Evolutionary conservation across 2,113 vertebrate genomes (phyloP).

Genomic region (Eulacestoma nigropectus): DNA sequence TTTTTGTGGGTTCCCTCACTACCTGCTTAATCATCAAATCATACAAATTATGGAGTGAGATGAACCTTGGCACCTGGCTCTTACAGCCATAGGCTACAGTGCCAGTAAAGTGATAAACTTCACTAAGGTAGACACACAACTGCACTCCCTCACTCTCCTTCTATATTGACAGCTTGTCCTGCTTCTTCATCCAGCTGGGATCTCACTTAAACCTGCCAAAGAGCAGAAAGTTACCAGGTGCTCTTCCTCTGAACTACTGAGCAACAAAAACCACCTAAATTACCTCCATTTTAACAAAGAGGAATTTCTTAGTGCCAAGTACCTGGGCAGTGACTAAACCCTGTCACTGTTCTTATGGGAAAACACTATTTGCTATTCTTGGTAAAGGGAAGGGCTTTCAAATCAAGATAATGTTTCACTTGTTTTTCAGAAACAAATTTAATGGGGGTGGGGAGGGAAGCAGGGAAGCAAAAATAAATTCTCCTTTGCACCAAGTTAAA

Average conservation of each 20-base stretch:
- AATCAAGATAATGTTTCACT: conserved; percentile 30
- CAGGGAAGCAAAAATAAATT: conserved; percentile 54
- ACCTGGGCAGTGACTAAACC: conserved; percentile 25
- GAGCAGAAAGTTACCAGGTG: not conserved
- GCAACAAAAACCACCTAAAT: not conserved
- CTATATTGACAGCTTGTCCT: not conserved
- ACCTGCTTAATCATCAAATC: conserved; percentile 43
- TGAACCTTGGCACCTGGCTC: not conserved
- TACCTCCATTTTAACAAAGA: not conserved
- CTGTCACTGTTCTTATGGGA: not conserved
- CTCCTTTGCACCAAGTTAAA: conserved; percentile 27
- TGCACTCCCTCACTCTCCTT: not conserved
- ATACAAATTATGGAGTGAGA: not conserved
- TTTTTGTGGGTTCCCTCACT: not conserved
- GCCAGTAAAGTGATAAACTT: not conserved
- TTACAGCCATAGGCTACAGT: not conserved
- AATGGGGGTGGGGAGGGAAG: conserved; percentile 7
- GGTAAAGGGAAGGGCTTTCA: conserved; percentile 26
- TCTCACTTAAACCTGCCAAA: not conserved
- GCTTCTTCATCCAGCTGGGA: not conserved
- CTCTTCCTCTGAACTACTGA: not conserved
- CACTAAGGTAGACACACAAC: not conserved
- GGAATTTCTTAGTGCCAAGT: not conserved
- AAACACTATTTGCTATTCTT: conserved; percentile 19
- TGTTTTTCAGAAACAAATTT: conserved; percentile 37